Evolutionary conservation across 2,888 invertebrate species (phyloP).

Genomic region (Hyppa rectilinea): DNA sequence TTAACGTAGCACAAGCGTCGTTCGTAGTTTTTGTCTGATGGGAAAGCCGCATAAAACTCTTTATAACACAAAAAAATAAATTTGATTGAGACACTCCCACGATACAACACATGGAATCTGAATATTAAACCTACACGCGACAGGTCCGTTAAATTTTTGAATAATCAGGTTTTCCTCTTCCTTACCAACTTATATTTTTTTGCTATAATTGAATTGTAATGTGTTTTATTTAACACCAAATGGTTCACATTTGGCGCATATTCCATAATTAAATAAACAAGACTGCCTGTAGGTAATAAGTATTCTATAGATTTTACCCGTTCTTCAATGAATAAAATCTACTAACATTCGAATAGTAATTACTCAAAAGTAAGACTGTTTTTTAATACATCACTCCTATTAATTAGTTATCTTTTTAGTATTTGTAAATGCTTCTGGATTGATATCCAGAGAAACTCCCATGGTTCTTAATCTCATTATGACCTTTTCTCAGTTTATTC

Average conservation of each 20-base stretch:
- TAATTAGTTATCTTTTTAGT: slow-evolving; percentile 33
- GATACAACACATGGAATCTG: too few relatives aligned
- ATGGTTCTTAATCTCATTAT: neutral
- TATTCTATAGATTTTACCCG: slow-evolving; percentile 1
- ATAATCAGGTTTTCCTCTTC: neutral
- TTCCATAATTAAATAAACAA: neutral
- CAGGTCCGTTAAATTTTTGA: neutral
- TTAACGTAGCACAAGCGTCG: neutral
- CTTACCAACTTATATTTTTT: too few relatives aligned
- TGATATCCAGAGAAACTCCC: neutral
- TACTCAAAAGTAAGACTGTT: slow-evolving; percentile 62
- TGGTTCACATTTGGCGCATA: neutral
- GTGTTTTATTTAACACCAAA: neutral
- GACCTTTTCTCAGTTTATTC: neutral
- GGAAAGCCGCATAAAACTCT: neutral
- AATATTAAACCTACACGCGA: neutral
- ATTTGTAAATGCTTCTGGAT: slow-evolving; percentile 2
- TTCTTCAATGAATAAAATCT: slow-evolving; percentile 20
- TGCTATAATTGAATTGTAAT: neutral
- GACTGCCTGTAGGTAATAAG: slow-evolving; percentile 45
- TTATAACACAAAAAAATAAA: neutral
- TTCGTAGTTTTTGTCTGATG: slow-evolving; percentile 11
- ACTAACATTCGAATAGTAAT: slow-evolving; percentile 38
- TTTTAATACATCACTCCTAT: slow-evolving; percentile 57
- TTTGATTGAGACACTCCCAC: neutral